Evolutionary conservation across 2,113 vertebrate species (phyloP).

Genomic region (Rattus norvegicus): DNA sequence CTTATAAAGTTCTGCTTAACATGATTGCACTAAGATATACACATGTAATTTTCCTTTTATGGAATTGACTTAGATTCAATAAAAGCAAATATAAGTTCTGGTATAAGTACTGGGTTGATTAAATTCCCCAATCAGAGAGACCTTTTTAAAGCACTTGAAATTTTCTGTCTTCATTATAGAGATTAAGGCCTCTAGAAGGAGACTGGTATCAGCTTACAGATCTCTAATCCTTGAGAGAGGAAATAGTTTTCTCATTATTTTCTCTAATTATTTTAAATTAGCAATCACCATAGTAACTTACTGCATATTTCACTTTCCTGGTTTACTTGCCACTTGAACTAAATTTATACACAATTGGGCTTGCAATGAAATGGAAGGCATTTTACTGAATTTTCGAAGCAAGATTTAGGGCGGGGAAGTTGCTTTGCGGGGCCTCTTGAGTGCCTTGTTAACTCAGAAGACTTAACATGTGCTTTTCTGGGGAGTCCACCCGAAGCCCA

Average conservation of each 20-base stretch:
- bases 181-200: slow-evolving; percentile 84
- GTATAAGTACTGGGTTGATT: slow-evolving; percentile 71
- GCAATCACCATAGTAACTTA: slow-evolving; percentile 85
- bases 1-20: slow-evolving; percentile 45
- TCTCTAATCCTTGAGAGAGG: slow-evolving; percentile 86
- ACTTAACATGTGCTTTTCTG: neutral
- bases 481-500: neutral
- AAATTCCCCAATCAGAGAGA: slow-evolving; percentile 76
- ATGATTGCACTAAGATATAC: slow-evolving; percentile 59
- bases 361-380: slow-evolving; percentile 75
- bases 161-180: slow-evolving; percentile 81
- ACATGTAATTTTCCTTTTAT: slow-evolving; percentile 66
- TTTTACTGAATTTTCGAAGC: slow-evolving; percentile 46
- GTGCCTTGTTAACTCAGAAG: neutral
- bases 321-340: slow-evolving; percentile 77
- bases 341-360: slow-evolving; percentile 78
- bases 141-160: slow-evolving; percentile 80
- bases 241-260: slow-evolving; percentile 87
- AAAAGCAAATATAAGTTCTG: slow-evolving; percentile 71
- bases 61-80: slow-evolving; percentile 69
- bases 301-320: slow-evolving; percentile 79
- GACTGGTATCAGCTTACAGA: slow-evolving; percentile 83
- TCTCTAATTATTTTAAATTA: slow-evolving; percentile 88
- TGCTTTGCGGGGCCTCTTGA: neutral
- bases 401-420: neutral